These are phyloP conservation scores for Bursaphelenchus okinawaensis DNA, from an alignment of 2,888 invertebrate species.

Conservation along the genomic window DNA sequence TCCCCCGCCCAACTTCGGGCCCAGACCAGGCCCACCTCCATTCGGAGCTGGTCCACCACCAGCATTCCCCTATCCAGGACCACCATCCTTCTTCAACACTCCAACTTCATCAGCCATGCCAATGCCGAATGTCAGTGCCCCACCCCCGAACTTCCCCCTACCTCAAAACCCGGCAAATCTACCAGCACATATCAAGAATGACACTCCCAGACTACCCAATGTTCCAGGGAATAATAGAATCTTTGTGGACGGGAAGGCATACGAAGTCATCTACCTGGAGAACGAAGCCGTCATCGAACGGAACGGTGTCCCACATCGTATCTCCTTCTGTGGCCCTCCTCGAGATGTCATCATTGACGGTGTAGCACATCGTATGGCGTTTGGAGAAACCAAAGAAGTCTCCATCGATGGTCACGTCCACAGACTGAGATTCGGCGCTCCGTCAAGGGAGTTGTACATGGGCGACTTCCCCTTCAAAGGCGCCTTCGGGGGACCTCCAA, in stretches of 20 bases:
- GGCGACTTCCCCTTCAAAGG: slow-evolving; percentile 84
- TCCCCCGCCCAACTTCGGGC: slow-evolving; percentile 6
- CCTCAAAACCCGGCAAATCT: neutral
- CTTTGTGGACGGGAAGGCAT: slow-evolving; percentile 57
- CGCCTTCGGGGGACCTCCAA: slow-evolving; percentile 76
- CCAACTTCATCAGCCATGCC: slow-evolving; percentile 1
- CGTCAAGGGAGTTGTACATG: slow-evolving; percentile 78
- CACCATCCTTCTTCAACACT: neutral
- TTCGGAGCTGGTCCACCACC: neutral
- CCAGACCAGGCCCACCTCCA: slow-evolving; percentile 6
- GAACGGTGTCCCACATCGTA: slow-evolving; percentile 54
- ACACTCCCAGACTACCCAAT: slow-evolving; percentile 39
- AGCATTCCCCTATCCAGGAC: too few relatives aligned
- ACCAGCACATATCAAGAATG: slow-evolving; percentile 31
- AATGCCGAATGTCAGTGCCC: too few relatives aligned
- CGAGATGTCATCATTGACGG: slow-evolving; percentile 56
- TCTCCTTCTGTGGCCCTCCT: slow-evolving; percentile 52
- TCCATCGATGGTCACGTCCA: slow-evolving; percentile 59
- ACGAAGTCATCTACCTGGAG: slow-evolving; percentile 50
- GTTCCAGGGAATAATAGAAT: slow-evolving; percentile 57
- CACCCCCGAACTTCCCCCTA: neutral
- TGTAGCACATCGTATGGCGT: slow-evolving; percentile 37
- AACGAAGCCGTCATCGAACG: slow-evolving; percentile 55
- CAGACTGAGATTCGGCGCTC: slow-evolving; percentile 77
- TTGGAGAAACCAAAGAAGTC: slow-evolving; percentile 48